These are phyloP conservation scores for Acleris holmiana DNA, from an alignment of 2,888 invertebrate genomes.

Conservation along the genomic window DNA sequence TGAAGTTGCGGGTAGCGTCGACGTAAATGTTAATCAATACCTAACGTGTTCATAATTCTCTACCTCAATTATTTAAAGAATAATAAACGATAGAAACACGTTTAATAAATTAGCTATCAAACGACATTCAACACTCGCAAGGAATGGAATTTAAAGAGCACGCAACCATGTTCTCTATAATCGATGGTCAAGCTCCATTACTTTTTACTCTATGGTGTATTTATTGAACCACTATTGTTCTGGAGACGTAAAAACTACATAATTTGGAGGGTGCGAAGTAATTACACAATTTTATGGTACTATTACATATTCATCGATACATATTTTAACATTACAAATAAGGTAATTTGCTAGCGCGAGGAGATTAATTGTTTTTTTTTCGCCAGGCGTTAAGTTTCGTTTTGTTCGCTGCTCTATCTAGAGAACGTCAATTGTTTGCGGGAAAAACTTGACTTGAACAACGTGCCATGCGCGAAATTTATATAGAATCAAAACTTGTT, in stretches of 20 bases:
- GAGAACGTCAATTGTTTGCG: conserved; percentile 5
- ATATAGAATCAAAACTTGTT: too few relatives aligned
- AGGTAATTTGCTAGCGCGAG: conserved; percentile 22
- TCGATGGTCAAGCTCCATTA: conserved; percentile 24
- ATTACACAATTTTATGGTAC: conserved; percentile 46
- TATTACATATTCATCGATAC: conserved; percentile 43
- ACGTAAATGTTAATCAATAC: too few relatives aligned
- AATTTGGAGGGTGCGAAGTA: conserved; percentile 56
- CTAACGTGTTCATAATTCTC: neutral
- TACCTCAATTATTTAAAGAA: neutral
- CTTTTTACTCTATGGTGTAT: conserved; percentile 31
- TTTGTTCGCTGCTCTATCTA: conserved; percentile 4
- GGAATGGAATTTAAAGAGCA: conserved; percentile 22
- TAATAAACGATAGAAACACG: neutral
- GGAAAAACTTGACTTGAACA: conserved; percentile 9
- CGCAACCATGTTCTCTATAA: conserved; percentile 24
- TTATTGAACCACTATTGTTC: conserved; percentile 10
- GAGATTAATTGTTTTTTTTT: conserved; percentile 26
- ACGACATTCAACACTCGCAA: conserved; percentile 2
- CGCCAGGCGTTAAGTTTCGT: conserved; percentile 2
- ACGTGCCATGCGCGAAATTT: too few relatives aligned
- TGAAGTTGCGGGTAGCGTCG: too few relatives aligned
- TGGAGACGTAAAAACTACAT: conserved; percentile 21
- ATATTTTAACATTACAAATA: conserved; percentile 38
- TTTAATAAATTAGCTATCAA: conserved; percentile 15